Conservation (phyloP, 2,888 invertebrate genomes). For the Parochlus steinenii region DNA sequence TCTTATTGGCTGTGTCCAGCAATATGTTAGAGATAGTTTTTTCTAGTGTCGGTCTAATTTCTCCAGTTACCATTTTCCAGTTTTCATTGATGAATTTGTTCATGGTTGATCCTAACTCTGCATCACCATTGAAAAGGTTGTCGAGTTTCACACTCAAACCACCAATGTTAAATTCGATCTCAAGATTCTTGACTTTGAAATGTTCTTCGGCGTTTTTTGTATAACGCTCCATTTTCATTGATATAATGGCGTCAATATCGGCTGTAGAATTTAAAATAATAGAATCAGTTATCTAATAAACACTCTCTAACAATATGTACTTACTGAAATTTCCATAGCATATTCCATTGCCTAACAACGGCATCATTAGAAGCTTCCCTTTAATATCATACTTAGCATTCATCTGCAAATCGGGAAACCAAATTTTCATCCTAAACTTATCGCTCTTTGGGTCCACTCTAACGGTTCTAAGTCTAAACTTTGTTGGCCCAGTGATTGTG, state of each 20-base stretch:
- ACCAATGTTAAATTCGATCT: constrained; percentile 48
- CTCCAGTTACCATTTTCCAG: constrained; percentile 52
- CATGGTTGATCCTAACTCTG: constrained; percentile 49
- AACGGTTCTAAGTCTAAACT: constrained; percentile 45
- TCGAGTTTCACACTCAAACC: constrained; percentile 46
- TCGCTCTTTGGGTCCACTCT: constrained; percentile 42
- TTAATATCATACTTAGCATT: constrained; percentile 45
- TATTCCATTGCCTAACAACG: constrained; percentile 48
- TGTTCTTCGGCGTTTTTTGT: constrained; percentile 34
- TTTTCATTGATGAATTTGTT: constrained; percentile 63
- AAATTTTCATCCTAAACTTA: constrained; percentile 40
- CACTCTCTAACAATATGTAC: constrained; percentile 20
- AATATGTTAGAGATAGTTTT: constrained; percentile 40
- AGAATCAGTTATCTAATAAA: constrained; percentile 2
- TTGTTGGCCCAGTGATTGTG: constrained; percentile 42
- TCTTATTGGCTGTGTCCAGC: constrained; percentile 39
- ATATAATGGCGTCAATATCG: constrained; percentile 45
- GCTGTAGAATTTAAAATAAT: constrained; percentile 29
- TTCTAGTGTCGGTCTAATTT: constrained; percentile 53
- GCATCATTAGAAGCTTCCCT: constrained; percentile 57
- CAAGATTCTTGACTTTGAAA: constrained; percentile 43
- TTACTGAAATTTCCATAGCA: constrained; percentile 53
- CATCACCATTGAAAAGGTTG: constrained; percentile 56
- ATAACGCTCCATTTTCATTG: constrained; percentile 41
- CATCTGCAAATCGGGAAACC: constrained; percentile 46